Base-by-base conservation (phyloP, 1,140 invertebrate genomes). In the Sipha flava region DNA sequence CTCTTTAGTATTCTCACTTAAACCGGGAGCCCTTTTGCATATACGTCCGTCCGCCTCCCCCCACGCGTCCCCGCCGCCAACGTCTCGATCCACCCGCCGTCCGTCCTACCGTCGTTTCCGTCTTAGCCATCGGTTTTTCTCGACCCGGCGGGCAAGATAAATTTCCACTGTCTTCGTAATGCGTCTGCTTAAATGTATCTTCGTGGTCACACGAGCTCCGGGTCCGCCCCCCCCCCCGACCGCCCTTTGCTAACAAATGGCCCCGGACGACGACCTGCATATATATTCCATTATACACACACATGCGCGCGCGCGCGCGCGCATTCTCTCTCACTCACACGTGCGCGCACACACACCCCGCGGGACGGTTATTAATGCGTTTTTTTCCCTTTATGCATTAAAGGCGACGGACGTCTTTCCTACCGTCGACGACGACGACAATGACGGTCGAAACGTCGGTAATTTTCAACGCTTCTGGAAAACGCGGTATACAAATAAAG, bases 1-100 rank as follows among this genome's bases (percentile, higher is more conserved):
- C 34, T 59, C 73, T 77, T 77, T 77, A 77, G 73, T 77, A 77
- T 77, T 77, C 73, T 77, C 73, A 77, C 73, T 77, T 77, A 77
- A 77, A 77, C 73, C 73, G 73, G 52, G 23, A 77, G 52, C 73
- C 72, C 21, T 77, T 77, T 77, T 77, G 49, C 73, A 75, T 75
- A 70, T 70, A 75, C 21, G 14, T 34, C 18, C 23, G 3, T 3
- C 29, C 34, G 10, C 40, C 26, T 14, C 2, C 40, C 26, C 16
- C 4, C 68, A 4, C 18, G 1, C 18, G 16, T 21, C 2, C 29
- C 26, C 26, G 2, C 12, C 9, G 0, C 16, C n/a, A n/a, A 3
- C 26, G 3, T 12, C 31, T 1, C 70, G 18, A 12, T n/a, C 23
- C 40, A 2, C 16, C 37, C 23, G 9, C 26, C 57, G 26, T 62